Evolutionary conservation across 2,888 invertebrate genomes (phyloP).

Genomic region (Acrocyrtus sp.): DNA sequence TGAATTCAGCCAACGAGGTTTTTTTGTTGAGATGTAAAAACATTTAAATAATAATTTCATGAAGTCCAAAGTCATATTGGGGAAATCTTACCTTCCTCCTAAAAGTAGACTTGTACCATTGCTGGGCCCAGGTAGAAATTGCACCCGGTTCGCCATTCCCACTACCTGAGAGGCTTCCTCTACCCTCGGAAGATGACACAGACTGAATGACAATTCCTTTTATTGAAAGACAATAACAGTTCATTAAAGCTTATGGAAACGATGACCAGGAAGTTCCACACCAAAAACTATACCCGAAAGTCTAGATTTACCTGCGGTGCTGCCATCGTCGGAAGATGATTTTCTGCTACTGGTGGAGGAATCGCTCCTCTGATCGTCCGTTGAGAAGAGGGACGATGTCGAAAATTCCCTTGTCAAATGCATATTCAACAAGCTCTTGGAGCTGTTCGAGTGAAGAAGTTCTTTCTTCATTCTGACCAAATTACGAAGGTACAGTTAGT

Average conservation of each 20-base stretch:
- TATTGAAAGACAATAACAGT: background rate
- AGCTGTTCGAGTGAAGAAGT: slow-evolving; percentile 60
- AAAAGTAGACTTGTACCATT: slow-evolving; percentile 51
- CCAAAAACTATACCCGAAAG: too few relatives aligned
- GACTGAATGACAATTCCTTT: slow-evolving; percentile 10
- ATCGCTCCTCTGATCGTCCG: slow-evolving; percentile 5
- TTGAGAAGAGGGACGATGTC: slow-evolving; percentile 13
- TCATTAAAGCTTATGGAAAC: background rate
- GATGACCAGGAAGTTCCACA: too few relatives aligned
- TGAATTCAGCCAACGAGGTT: too few relatives aligned
- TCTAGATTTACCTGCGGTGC: slow-evolving; percentile 14
- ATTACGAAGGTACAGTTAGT: too few relatives aligned
- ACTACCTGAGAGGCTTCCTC: background rate
- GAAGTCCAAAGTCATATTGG: too few relatives aligned
- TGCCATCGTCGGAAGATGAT: slow-evolving; percentile 28
- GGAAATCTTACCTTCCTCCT: too few relatives aligned
- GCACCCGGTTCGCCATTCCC: background rate
- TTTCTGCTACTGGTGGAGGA: slow-evolving; percentile 3
- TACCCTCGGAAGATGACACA: background rate
- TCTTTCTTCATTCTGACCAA: slow-evolving; percentile 60
- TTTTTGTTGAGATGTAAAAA: too few relatives aligned
- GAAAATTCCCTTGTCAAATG: slow-evolving; percentile 18
- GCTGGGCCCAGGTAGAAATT: slow-evolving; percentile 5
- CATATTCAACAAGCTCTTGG: slow-evolving; percentile 54
- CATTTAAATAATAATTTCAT: too few relatives aligned